Percentiles rank a stretch among this genome's conserved stretches.
phyloP scores from a whole-genome alignment of 53 echinoderm and acorn worm genomes.

The Stichopus horrens region DNA sequence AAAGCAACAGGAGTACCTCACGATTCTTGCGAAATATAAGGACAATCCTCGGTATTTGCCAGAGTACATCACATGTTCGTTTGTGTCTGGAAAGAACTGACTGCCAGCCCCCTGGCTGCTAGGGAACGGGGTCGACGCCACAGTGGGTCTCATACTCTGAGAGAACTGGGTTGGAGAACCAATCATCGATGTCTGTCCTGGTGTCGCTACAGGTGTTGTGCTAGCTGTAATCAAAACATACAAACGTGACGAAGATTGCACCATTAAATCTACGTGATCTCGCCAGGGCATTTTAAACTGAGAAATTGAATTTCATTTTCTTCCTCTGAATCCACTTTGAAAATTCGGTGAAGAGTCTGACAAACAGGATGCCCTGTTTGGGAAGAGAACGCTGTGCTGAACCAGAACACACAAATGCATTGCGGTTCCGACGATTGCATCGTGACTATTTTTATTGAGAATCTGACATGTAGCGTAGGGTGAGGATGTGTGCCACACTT shows the following conservation, averaged over 20 bases:
- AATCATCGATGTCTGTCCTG: constrained; percentile 33
- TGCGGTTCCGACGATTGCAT: no score
- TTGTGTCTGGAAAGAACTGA: not conserved
- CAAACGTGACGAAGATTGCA: not conserved
- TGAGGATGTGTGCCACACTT: no score
- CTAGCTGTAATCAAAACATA: constrained; percentile 45
- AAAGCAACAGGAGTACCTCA: constrained; percentile 53
- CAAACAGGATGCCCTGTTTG: no score
- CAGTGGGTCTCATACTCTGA: constrained; percentile 62
- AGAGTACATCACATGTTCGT: constrained; percentile 67
- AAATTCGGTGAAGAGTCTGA: no score
- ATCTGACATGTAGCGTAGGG: no score
- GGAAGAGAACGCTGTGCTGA: no score
- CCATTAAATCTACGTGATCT: not conserved
- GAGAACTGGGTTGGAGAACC: constrained; percentile 25
- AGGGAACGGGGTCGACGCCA: constrained; percentile 71
- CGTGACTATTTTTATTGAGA: no score
- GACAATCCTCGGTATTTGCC: constrained; percentile 84
- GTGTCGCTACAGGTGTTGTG: constrained; percentile 75
- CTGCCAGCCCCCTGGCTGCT: not conserved
- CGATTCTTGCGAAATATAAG: constrained; percentile 80
- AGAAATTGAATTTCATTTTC: not conserved
- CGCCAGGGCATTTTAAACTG: not conserved
- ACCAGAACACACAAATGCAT: no score
- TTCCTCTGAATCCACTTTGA: no score